Conservation (phyloP, 1,140 invertebrate genomes). For the Druon quercuslanigerum region DNA sequence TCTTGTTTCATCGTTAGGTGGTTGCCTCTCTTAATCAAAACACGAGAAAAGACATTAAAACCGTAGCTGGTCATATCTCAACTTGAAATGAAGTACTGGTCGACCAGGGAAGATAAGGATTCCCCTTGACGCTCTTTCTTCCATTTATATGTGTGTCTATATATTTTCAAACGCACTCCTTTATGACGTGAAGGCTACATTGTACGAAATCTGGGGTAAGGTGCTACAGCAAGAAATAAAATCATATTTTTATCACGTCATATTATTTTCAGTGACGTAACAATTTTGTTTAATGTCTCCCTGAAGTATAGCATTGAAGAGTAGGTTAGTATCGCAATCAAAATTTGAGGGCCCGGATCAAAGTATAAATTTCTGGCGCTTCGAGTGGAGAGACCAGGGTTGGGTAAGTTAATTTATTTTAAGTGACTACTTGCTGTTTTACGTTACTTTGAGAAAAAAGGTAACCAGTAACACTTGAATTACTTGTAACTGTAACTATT, state of each 20-base stretch:
- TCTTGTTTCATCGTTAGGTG: slow-evolving; percentile 49
- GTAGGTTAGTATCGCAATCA: no score
- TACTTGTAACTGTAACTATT: no score
- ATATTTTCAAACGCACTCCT: slow-evolving; percentile 20
- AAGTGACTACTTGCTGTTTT: no score
- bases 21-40: slow-evolving; percentile 72
- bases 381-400: no score
- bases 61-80: slow-evolving; percentile 64
- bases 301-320: no score
- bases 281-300: no score
- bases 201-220: not conserved
- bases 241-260: not conserved
- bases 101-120: slow-evolving; percentile 71
- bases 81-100: slow-evolving; percentile 69
- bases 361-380: no score
- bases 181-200: slow-evolving; percentile 1
- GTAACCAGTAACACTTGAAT: no score
- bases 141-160: slow-evolving; percentile 49
- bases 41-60: slow-evolving; percentile 73
- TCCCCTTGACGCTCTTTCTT: slow-evolving; percentile 60
- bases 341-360: no score
- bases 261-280: not conserved
- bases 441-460: no score
- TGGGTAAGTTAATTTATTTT: no score
- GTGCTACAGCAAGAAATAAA: not conserved